Evolutionary conservation across 2,113 vertebrate genomes (phyloP).

Genomic region (Pseudopodoces humilis): DNA sequence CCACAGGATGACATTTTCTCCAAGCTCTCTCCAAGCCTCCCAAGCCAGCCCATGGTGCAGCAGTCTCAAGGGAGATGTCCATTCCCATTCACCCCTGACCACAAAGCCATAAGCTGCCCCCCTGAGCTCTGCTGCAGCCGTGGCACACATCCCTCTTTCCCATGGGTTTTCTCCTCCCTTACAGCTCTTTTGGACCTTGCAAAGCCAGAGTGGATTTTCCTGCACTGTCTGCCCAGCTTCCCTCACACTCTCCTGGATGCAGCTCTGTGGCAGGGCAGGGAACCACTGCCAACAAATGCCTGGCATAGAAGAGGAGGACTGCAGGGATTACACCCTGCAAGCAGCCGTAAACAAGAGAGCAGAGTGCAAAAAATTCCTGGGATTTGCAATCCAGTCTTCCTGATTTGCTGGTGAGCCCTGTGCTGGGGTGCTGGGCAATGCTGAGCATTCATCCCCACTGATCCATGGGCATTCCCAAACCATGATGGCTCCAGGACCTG

Average conservation of each 20-base stretch:
- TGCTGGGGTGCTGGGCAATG: fast-evolving
- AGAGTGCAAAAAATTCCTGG: neutral
- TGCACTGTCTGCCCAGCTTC: neutral
- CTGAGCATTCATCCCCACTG: neutral
- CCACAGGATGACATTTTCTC: neutral
- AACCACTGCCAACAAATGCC: neutral
- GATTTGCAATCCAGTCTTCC: neutral
- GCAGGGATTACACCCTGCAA: neutral
- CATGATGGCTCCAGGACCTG: fast-evolving
- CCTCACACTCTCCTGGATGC: neutral
- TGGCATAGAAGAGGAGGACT: neutral
- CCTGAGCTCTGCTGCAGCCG: neutral
- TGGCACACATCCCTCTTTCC: neutral
- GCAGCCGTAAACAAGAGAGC: neutral
- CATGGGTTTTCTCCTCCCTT: neutral
- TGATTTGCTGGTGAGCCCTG: fast-evolving
- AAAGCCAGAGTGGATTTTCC: neutral
- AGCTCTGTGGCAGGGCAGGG: neutral
- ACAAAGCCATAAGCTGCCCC: neutral
- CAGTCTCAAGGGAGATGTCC: neutral
- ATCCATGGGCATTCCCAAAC: neutral
- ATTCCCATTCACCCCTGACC: neutral
- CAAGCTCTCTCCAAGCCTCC: neutral
- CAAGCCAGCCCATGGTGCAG: neutral
- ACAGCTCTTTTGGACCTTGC: neutral